These are phyloP conservation scores for Armadillidium nasatum DNA, from an alignment of 1,140 invertebrate species.

Conservation along the genomic window DNA sequence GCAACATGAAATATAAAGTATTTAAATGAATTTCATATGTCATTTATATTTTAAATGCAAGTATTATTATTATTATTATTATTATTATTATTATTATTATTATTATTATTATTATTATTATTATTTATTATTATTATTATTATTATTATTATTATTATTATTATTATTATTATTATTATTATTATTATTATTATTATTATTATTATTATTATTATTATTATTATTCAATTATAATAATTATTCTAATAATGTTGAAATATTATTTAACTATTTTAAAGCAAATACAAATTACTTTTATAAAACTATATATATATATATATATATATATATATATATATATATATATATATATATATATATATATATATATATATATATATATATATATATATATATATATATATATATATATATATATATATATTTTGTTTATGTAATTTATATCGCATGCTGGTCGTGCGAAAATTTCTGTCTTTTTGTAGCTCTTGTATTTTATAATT, in stretches of 20 bases:
- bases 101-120: constrained; percentile 15
- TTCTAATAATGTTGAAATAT: too few species aligned
- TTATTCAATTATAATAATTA: too few species aligned
- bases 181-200: constrained; percentile 15
- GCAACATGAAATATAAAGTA: too few species aligned
- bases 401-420: constrained; percentile 1
- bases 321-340: constrained; percentile 12
- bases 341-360: constrained; percentile 11
- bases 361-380: constrained; percentile 11
- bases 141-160: neutral
- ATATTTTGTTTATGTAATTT: too few species aligned
- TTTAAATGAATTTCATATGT: neutral
- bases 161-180: constrained; percentile 13
- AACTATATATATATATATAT: neutral
- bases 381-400: neutral
- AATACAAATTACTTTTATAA: too few species aligned
- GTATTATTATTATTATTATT: neutral
- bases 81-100: constrained; percentile 13
- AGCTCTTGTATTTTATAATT: too few species aligned
- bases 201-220: neutral
- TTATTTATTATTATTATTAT: neutral
- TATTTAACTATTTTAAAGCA: too few species aligned
- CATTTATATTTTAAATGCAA: too few species aligned
- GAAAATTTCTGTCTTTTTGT: too few species aligned
- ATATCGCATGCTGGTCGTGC: too few species aligned